Conservation (phyloP, 2,797 vertebrate species). For the Gambelia wislizenii region DNA sequence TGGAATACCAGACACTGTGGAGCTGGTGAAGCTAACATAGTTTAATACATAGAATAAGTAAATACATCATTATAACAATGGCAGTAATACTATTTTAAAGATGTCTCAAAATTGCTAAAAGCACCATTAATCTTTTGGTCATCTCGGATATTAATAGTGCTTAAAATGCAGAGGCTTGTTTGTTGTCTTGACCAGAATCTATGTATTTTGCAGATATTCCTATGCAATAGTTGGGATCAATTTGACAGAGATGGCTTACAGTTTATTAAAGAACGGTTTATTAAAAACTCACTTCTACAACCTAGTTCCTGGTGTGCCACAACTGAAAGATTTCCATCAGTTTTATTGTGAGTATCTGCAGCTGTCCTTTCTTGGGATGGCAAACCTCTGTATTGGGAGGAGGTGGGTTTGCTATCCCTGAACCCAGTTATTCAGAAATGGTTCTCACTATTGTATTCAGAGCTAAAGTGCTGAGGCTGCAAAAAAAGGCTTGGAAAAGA, state of each 20-base stretch:
- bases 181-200: neutral
- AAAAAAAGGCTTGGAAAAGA: neutral
- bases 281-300: constrained; percentile 95
- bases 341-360: constrained; percentile 91
- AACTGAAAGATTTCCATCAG: constrained; percentile 91
- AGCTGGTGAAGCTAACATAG: neutral
- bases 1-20: neutral
- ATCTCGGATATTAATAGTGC: neutral
- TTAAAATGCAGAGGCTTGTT: neutral
- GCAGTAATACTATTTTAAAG: neutral
- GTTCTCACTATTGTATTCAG: neutral
- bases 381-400: neutral
- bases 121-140: neutral
- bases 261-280: constrained; percentile 89
- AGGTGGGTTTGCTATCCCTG: neutral
- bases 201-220: constrained; percentile 87
- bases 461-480: neutral
- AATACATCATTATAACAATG: neutral
- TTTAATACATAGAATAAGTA: neutral
- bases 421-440: neutral
- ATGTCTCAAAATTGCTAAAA: neutral
- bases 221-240: constrained; percentile 99
- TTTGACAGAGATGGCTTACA: constrained; percentile 98
- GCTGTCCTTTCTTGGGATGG: neutral
- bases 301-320: constrained; percentile 82